Percentiles rank a stretch among this genome's conserved stretches.
Conservation (phyloP, 2,113 vertebrate genomes). For the Leuciscus idus region DNA sequence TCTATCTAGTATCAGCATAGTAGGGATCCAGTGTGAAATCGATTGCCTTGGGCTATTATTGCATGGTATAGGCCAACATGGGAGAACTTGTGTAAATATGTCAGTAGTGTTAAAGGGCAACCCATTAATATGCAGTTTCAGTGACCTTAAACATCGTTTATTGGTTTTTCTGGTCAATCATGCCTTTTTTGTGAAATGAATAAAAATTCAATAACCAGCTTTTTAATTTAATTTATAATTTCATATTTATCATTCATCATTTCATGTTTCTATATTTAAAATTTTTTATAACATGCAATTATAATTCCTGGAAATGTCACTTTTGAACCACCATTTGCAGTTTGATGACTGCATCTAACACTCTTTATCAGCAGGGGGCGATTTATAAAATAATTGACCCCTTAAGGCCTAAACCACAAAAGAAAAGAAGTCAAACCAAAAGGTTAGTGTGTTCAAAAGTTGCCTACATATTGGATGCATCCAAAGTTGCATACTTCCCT, state of each 20-base stretch:
- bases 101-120: conserved; percentile 24
- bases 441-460: too few species aligned
- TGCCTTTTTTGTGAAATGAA: background rate
- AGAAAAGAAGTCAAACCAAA: too few species aligned
- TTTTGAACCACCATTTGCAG: background rate
- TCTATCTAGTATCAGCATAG: background rate
- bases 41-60: conserved; percentile 15
- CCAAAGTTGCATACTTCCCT: too few species aligned
- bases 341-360: background rate
- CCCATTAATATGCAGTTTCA: background rate
- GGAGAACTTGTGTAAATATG: conserved; percentile 7
- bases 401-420: background rate
- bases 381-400: background rate
- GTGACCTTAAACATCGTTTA: conserved; percentile 22
- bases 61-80: background rate
- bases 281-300: background rate
- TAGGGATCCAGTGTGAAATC: background rate
- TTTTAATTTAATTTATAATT: background rate
- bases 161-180: conserved; percentile 12
- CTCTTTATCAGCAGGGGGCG: background rate
- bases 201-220: background rate
- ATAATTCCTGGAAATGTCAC: background rate
- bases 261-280: background rate
- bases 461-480: too few species aligned
- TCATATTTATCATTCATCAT: background rate